phyloP scores from a whole-genome alignment of 1,140 invertebrate genomes.

The Meloidogyne floridensis region DNA sequence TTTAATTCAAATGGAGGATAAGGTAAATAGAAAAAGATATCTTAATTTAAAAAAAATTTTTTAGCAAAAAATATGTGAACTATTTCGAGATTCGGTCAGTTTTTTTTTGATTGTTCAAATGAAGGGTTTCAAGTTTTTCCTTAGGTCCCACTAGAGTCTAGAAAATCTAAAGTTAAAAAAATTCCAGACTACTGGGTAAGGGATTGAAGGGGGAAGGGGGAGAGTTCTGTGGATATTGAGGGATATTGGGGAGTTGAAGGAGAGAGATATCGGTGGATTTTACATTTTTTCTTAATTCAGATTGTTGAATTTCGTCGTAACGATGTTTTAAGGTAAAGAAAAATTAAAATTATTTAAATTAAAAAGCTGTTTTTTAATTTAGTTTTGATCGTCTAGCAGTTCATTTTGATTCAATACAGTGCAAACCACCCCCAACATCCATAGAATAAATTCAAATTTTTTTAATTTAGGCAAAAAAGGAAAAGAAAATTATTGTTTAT shows the following conservation, averaged over 20 bases:
- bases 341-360: neutral
- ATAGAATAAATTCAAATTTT: neutral
- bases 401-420: slow-evolving; percentile 63
- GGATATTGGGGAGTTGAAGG: too few relatives aligned
- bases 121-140: too few relatives aligned
- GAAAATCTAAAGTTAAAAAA: too few relatives aligned
- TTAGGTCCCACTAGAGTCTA: too few relatives aligned
- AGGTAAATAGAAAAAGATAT: neutral
- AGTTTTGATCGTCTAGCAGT: slow-evolving; percentile 55
- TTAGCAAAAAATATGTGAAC: slow-evolving; percentile 54
- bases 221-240: too few relatives aligned
- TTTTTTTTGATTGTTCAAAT: neutral
- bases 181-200: too few relatives aligned
- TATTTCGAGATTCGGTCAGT: slow-evolving; percentile 56
- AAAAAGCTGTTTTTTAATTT: neutral
- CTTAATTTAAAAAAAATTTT: neutral
- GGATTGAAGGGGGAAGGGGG: too few relatives aligned
- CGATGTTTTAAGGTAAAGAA: slow-evolving; percentile 50
- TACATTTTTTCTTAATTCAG: neutral
- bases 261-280: too few relatives aligned
- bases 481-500: neutral
- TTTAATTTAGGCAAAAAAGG: neutral
- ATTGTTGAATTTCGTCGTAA: slow-evolving; percentile 61
- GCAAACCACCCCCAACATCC: slow-evolving; percentile 33
- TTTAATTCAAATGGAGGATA: slow-evolving; percentile 46